Evolutionary conservation across 2,888 invertebrate genomes (phyloP).

Genomic region (Conops quadrifasciatus): DNA sequence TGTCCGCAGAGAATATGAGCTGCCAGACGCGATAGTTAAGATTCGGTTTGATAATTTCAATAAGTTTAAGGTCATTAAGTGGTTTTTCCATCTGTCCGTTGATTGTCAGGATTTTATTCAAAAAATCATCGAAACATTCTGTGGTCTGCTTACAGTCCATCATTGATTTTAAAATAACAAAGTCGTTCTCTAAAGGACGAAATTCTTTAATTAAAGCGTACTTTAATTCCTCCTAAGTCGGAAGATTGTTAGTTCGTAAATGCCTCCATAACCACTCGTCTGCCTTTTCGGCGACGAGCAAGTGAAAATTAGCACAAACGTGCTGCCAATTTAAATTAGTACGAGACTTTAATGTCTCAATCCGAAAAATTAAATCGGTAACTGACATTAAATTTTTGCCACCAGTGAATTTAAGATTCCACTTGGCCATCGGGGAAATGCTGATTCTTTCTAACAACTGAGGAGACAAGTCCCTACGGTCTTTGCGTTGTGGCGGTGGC

Average conservation of each 20-base stretch:
- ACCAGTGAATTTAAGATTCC: background rate
- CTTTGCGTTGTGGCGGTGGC: background rate
- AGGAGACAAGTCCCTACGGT: too few species aligned
- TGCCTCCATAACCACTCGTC: background rate
- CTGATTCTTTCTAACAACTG: background rate
- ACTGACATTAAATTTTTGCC: background rate
- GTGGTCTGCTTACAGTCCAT: constrained; percentile 10
- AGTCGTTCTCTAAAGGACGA: background rate
- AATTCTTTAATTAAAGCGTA: background rate
- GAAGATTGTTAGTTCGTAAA: constrained; percentile 1
- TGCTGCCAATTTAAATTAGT: too few species aligned
- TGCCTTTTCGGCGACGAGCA: too few species aligned
- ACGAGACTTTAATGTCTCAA: background rate
- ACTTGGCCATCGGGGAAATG: constrained; percentile 2
- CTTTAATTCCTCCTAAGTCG: constrained; percentile 1
- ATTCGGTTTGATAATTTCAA: background rate
- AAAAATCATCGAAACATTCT: too few species aligned
- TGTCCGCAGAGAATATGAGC: too few species aligned
- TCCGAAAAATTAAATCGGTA: background rate
- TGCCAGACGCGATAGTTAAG: too few species aligned
- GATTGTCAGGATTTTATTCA: background rate
- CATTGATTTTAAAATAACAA: background rate
- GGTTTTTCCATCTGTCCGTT: constrained; percentile 7
- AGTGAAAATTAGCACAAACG: too few species aligned
- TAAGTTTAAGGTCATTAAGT: constrained; percentile 1